Percentiles rank a stretch among this genome's conserved stretches.
Evolutionary conservation across 2,888 invertebrate genomes (phyloP).

Genomic region (Microdon myrmicae): DNA sequence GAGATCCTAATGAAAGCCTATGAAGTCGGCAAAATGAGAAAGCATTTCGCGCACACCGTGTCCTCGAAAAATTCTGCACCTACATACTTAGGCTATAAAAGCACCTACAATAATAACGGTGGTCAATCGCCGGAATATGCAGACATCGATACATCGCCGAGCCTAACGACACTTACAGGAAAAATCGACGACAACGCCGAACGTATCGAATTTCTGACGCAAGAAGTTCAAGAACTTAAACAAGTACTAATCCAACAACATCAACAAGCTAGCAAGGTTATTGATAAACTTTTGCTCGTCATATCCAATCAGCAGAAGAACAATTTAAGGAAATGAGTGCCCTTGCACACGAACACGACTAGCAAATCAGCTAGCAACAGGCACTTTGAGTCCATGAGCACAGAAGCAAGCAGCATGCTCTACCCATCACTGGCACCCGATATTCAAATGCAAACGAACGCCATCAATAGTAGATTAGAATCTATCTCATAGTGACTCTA

Average conservation of each 20-base stretch:
- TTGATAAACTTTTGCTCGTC: slow-evolving; percentile 66
- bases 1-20: slow-evolving; percentile 84
- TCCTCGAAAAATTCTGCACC: slow-evolving; percentile 74
- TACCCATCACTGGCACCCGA: no score
- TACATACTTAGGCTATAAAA: slow-evolving; percentile 74
- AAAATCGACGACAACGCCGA: slow-evolving; percentile 77
- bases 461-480: no score
- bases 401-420: no score
- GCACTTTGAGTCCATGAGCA: no score
- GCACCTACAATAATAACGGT: slow-evolving; percentile 74
- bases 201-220: slow-evolving; percentile 74
- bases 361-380: no score
- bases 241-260: slow-evolving; percentile 68
- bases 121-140: slow-evolving; percentile 67
- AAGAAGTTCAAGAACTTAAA: slow-evolving; percentile 77
- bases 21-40: slow-evolving; percentile 81
- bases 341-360: background rate
- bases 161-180: slow-evolving; percentile 71
- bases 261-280: slow-evolving; percentile 67
- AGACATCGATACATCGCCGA: slow-evolving; percentile 70
- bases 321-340: slow-evolving; percentile 62
- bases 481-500: slow-evolving; percentile 22
- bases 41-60: slow-evolving; percentile 76
- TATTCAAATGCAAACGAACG: no score
- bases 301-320: slow-evolving; percentile 67